Percentiles rank a stretch among this genome's conserved stretches.
phyloP scores from a whole-genome alignment of 2,888 invertebrate genomes.

The Gandaritis pyraliata region DNA sequence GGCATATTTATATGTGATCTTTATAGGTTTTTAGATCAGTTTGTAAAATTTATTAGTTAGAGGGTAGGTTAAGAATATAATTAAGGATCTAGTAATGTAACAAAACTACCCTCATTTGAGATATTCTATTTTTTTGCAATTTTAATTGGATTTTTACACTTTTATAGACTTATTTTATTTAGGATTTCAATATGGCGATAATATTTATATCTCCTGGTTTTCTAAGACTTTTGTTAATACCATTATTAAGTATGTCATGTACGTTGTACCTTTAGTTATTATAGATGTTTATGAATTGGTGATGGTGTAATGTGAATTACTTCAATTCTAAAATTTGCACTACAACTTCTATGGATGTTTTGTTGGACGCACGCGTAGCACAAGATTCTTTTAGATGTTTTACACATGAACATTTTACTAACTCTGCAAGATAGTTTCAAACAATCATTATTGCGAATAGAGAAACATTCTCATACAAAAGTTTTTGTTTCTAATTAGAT shows the following conservation, averaged over 20 bases:
- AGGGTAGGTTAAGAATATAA: too few relatives aligned
- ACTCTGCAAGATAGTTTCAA: conserved; percentile 28
- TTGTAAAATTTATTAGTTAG: too few relatives aligned
- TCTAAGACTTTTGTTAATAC: neutral
- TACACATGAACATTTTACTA: conserved; percentile 28
- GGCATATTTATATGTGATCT: too few relatives aligned
- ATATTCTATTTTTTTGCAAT: too few relatives aligned
- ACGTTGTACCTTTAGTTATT: neutral
- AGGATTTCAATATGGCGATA: neutral
- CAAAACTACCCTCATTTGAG: too few relatives aligned
- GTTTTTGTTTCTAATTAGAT: neutral
- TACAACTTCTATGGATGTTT: conserved; percentile 30
- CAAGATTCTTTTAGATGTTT: conserved; percentile 22
- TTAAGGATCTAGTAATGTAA: too few relatives aligned
- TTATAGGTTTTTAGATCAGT: too few relatives aligned
- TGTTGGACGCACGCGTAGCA: conserved; percentile 37
- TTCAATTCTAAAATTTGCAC: conserved; percentile 29
- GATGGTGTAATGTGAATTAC: conserved; percentile 34
- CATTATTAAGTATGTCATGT: neutral
- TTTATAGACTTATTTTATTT: neutral
- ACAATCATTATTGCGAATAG: conserved; percentile 15
- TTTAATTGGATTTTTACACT: neutral
- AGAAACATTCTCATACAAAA: conserved; percentile 4
- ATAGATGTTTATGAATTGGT: conserved; percentile 17
- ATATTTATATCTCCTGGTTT: neutral